Evolutionary conservation across 1,140 invertebrate genomes (phyloP).

Genomic region (Bombus sibiricus): DNA sequence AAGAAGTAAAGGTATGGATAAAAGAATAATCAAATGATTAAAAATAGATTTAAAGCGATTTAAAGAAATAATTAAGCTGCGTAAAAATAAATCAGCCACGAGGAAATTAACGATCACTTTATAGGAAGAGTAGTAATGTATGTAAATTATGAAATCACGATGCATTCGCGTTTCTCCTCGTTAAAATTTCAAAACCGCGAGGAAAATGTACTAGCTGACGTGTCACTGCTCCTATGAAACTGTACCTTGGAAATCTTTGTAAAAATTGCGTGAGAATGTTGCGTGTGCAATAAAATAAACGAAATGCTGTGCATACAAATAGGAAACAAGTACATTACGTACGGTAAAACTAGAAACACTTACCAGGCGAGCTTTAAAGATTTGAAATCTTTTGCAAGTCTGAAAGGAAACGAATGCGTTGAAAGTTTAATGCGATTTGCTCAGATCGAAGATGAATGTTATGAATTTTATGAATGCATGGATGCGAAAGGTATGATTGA

Average conservation of each 20-base stretch:
- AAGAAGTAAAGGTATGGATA: neutral
- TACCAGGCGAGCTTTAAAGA: neutral
- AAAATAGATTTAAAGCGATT: neutral
- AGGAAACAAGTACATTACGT: neutral
- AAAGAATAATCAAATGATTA: neutral
- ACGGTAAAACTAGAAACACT: neutral
- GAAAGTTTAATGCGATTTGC: neutral
- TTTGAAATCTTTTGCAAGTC: neutral
- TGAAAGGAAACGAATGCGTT: neutral
- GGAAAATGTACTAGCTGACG: neutral
- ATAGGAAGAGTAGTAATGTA: neutral
- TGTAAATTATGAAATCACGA: neutral
- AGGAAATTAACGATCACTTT: neutral
- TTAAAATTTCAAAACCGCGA: neutral
- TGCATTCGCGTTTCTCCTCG: neutral
- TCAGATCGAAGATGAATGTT: neutral
- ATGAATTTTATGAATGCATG: neutral
- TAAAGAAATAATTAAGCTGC: too few species aligned
- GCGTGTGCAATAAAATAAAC: neutral
- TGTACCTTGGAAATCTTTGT: neutral
- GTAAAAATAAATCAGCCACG: neutral
- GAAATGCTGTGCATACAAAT: too few species aligned
- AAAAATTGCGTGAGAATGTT: neutral
- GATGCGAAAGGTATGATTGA: neutral
- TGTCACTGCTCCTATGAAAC: neutral